Evolutionary conservation across 2,797 vertebrate species (phyloP).

Genomic region (Pyrocephalus nanus): DNA sequence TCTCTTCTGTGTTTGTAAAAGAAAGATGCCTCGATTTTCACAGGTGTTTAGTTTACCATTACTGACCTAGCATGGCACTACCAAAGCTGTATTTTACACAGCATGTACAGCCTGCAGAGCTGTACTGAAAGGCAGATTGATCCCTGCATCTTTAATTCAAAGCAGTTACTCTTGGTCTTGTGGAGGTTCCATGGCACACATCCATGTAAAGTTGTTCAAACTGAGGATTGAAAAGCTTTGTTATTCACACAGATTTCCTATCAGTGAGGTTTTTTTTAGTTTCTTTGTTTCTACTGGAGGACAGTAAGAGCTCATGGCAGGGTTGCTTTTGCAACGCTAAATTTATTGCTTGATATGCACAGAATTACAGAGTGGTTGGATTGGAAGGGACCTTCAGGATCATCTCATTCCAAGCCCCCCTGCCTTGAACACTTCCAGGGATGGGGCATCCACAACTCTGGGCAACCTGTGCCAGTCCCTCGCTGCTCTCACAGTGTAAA

Average conservation of each 20-base stretch:
- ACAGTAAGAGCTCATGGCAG: background rate
- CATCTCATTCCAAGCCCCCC: too few species aligned
- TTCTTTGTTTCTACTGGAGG: background rate
- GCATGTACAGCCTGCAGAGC: background rate
- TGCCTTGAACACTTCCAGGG: background rate
- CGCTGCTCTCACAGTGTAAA: background rate
- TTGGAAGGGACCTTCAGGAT: background rate
- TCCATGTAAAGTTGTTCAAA: background rate
- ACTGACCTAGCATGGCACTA: background rate
- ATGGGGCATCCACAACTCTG: background rate
- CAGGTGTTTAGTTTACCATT: background rate
- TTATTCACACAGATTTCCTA: background rate
- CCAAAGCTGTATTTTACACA: background rate
- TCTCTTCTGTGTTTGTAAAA: background rate
- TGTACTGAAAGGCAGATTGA: background rate
- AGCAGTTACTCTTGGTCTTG: background rate
- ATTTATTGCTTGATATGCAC: background rate
- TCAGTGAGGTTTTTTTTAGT: background rate
- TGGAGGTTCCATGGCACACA: background rate
- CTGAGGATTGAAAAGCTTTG: background rate
- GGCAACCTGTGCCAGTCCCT: background rate
- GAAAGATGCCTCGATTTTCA: background rate
- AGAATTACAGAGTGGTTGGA: background rate
- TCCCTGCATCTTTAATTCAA: background rate
- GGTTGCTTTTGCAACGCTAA: rapidly evolving